Evolutionary conservation across 1,140 invertebrate species (phyloP).

Genomic region (Plectus sambesii): DNA sequence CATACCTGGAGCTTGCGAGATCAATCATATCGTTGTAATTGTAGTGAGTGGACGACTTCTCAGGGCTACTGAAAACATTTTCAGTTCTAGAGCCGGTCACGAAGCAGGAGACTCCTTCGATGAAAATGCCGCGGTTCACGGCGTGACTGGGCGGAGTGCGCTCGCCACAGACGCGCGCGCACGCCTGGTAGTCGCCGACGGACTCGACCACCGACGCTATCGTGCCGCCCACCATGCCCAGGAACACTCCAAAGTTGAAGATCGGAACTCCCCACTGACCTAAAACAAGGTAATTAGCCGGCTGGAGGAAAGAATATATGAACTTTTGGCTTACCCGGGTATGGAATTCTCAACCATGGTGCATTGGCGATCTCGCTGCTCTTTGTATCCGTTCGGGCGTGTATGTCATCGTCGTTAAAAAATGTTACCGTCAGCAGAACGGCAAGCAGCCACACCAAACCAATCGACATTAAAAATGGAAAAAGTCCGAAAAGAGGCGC

Average conservation of each 20-base stretch:
- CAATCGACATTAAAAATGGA: slow-evolving; percentile 41
- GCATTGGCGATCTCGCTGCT: slow-evolving; percentile 30
- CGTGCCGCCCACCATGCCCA: slow-evolving; percentile 47
- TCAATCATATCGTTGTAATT: too few species aligned
- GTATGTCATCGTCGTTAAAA: slow-evolving; percentile 26
- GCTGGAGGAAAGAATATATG: not conserved
- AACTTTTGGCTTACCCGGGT: slow-evolving; percentile 28
- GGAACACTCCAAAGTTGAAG: slow-evolving; percentile 42
- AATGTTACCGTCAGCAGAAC: slow-evolving; percentile 35
- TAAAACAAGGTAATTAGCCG: slow-evolving; percentile 20
- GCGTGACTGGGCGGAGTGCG: slow-evolving; percentile 47
- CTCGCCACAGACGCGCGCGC: slow-evolving; percentile 43
- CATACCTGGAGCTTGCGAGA: too few species aligned
- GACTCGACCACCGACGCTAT: slow-evolving; percentile 48
- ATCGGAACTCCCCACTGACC: slow-evolving; percentile 47
- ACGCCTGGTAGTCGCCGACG: slow-evolving; percentile 49
- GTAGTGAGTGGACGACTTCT: too few species aligned
- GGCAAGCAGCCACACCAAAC: slow-evolving; percentile 38
- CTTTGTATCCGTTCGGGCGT: slow-evolving; percentile 38
- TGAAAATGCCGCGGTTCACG: slow-evolving; percentile 45
- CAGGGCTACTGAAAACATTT: too few species aligned
- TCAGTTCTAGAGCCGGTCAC: too few species aligned
- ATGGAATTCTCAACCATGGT: slow-evolving; percentile 34
- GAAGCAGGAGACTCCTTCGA: too few species aligned
- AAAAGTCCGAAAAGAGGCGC: slow-evolving; percentile 36